Base-by-base conservation (phyloP, 2,113 vertebrate species). In the Otus sunia region DNA sequence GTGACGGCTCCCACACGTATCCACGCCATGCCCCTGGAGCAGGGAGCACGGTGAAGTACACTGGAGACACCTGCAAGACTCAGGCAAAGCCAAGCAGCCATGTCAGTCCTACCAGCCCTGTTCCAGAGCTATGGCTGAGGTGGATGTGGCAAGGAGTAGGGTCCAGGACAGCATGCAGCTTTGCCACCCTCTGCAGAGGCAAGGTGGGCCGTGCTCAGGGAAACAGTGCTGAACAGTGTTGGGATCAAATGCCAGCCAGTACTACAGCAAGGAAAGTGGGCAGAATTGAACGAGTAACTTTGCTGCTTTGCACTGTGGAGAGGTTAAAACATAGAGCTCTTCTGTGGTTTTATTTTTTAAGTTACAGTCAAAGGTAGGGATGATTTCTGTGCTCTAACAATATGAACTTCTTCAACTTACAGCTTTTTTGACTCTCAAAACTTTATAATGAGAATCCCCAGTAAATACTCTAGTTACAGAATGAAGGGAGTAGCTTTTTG, bases 21-120 rank as follows among this genome's bases (percentile, higher is more conserved):
- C 75, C 37, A 59, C 58, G 20, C 47, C 25, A 1, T 3, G 5
- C 52, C 69, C 39, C 58, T 4, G 7, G 50, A 55, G 53, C 47
- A 55, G 27, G 47, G 34, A 39, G 27, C 75, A 43, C 4, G 1
- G n/a, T 3, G 29, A 52, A 50, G 29, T 7, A 17, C 7, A 2
- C 39, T 7, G 7, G 62, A 66, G 20, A 15, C 13, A 62, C 29
- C 22, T 29, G 45, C 27, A 75, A 55, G 79, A 25, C 19, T 41
- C 15, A 2, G 41, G 32, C 5, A 55, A 6, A 72, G 22, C 25
- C 4, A 37, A 19, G 5, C 36, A n/a, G 36, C 30, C 14, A 7
- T 5, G 1, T 16, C 37, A 23, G 18, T 2, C 8, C 10, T 5
- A 16, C 3, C 41, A 77, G 30, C 34, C 10, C 47, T 1, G 0